Evolutionary conservation across 2,797 vertebrate genomes (phyloP).

Genomic region (Telmatherina bonti): DNA sequence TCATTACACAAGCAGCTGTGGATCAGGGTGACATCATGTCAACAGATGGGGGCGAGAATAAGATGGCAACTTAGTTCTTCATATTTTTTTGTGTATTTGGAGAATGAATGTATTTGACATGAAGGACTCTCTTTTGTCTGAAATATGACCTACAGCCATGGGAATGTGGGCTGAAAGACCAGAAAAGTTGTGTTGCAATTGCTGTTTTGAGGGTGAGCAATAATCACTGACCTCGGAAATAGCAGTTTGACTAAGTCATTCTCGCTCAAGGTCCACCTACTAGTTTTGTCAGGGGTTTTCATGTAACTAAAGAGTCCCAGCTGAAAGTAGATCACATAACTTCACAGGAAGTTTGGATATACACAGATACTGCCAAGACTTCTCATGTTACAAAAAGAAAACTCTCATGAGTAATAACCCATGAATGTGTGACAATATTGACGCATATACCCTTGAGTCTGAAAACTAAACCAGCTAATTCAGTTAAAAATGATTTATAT

Average conservation of each 20-base stretch:
- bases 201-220: conserved; percentile 5
- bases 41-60: conserved; percentile 47
- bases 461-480: neutral
- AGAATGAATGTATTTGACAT: conserved; percentile 35
- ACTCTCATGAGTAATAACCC: neutral
- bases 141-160: conserved; percentile 5
- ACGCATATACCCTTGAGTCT: neutral
- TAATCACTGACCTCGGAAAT: conserved; percentile 2
- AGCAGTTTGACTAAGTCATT: conserved; percentile 7
- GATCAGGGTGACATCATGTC: conserved; percentile 66
- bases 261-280: neutral
- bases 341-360: neutral
- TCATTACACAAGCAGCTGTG: conserved; percentile 72
- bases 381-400: neutral
- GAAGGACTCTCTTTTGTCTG: conserved; percentile 17
- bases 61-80: conserved; percentile 38
- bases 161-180: conserved; percentile 28
- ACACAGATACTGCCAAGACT: neutral
- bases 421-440: neutral
- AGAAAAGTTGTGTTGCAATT: neutral
- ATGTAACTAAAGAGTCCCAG: neutral
- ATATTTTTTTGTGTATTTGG: conserved; percentile 27
- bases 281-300: neutral
- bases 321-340: neutral
- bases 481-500: neutral